Evolutionary conservation across 2,797 vertebrate species (phyloP).

Genomic region (Spondyliosoma cantharus): DNA sequence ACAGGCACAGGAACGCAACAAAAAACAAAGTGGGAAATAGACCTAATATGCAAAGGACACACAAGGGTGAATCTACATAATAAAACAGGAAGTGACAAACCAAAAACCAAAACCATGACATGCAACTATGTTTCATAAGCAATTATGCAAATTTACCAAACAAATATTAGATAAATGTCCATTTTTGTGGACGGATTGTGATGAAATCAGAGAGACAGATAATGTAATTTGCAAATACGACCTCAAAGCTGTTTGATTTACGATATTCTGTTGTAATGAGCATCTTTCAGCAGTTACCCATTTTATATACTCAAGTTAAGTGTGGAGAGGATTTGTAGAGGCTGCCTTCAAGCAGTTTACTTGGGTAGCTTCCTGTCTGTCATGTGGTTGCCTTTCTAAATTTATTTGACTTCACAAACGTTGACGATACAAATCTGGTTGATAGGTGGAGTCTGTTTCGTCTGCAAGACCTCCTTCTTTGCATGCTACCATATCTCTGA

Average conservation of each 20-base stretch:
- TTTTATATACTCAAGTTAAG: neutral
- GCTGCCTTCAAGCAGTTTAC: neutral
- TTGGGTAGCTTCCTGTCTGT: neutral
- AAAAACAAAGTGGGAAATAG: no score
- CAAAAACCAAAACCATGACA: neutral
- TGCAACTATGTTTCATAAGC: neutral
- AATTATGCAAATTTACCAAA: neutral
- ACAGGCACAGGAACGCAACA: no score
- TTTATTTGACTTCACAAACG: neutral
- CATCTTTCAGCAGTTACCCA: neutral
- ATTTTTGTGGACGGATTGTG: neutral
- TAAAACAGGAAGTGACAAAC: no score
- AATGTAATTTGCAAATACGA: constrained; percentile 22
- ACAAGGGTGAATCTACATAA: no score
- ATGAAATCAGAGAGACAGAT: constrained; percentile 27
- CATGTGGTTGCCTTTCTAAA: neutral
- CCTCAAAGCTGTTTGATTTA: neutral
- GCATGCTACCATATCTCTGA: neutral
- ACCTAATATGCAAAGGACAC: no score
- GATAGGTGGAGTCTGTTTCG: neutral
- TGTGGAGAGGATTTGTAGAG: neutral
- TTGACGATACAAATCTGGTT: neutral
- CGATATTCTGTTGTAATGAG: neutral
- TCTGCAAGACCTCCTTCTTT: neutral
- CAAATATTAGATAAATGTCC: neutral